phyloP scores from a whole-genome alignment of 2,113 vertebrate species.

The Zingel zingel region DNA sequence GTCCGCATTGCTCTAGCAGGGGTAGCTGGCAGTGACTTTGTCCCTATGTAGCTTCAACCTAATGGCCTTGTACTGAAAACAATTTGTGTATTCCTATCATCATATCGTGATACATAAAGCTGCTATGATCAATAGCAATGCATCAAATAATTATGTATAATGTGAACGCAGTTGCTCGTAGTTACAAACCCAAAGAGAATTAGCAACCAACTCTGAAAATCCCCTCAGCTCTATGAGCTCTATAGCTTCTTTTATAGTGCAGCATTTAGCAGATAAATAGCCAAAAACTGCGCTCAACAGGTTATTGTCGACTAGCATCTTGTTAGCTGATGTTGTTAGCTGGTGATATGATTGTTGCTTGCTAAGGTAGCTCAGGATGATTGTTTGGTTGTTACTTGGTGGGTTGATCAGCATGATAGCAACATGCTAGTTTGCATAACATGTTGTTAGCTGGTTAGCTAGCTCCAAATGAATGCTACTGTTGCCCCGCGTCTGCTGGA shows the following conservation, averaged over 20 bases:
- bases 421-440: neutral
- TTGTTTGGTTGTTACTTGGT: neutral
- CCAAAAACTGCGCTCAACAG: neutral
- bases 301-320: neutral
- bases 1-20: conserved; percentile 17
- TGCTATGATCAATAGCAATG: neutral
- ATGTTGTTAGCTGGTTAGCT: neutral
- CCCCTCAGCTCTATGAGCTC: neutral
- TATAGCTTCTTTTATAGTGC: neutral
- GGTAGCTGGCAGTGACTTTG: conserved; percentile 27
- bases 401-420: neutral
- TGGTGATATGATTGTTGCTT: neutral
- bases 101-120: neutral
- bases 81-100: neutral
- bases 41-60: neutral
- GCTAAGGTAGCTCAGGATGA: no score
- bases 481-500: neutral
- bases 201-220: neutral
- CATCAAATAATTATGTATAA: neutral
- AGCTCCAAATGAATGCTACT: neutral
- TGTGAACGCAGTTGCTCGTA: neutral
- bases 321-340: neutral
- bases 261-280: neutral
- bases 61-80: neutral
- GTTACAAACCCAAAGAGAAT: neutral